phyloP scores from a whole-genome alignment of 2,888 invertebrate genomes.

The Trichogramma evanescens region DNA sequence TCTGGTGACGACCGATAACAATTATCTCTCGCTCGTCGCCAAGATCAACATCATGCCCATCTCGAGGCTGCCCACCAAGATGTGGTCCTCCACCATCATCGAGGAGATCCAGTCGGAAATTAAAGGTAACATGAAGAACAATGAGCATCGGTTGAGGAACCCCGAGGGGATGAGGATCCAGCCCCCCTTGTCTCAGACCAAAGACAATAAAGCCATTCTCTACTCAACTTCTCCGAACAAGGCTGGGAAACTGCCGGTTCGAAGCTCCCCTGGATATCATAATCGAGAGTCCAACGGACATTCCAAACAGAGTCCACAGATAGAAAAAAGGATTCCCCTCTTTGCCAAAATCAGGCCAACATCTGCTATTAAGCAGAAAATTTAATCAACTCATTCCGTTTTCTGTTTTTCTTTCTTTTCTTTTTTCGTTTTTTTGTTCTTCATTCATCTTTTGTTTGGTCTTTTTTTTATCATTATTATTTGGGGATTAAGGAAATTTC shows the following conservation, averaged over 20 bases:
- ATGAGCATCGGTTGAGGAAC: neutral
- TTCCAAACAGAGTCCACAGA: neutral
- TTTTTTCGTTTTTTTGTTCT: no score
- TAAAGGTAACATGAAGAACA: neutral
- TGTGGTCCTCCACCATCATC: neutral
- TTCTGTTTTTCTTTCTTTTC: no score
- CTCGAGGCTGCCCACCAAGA: neutral
- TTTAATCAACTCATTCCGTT: neutral
- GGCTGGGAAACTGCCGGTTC: neutral
- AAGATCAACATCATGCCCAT: slow-evolving; percentile 9
- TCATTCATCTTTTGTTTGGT: no score
- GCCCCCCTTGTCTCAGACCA: neutral
- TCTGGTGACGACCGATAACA: neutral
- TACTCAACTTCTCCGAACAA: neutral
- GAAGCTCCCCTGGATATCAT: neutral
- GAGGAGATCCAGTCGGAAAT: slow-evolving; percentile 2
- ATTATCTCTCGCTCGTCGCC: slow-evolving; percentile 9
- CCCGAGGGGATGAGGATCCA: neutral
- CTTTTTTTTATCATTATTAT: no score
- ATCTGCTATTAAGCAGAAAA: neutral
- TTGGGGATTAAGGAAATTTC: no score
- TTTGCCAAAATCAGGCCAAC: neutral
- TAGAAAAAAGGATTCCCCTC: neutral
- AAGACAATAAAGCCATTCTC: neutral
- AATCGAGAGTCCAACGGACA: neutral